Evolutionary conservation across 2,113 vertebrate species (phyloP).

Genomic region (Ailurus styani): DNA sequence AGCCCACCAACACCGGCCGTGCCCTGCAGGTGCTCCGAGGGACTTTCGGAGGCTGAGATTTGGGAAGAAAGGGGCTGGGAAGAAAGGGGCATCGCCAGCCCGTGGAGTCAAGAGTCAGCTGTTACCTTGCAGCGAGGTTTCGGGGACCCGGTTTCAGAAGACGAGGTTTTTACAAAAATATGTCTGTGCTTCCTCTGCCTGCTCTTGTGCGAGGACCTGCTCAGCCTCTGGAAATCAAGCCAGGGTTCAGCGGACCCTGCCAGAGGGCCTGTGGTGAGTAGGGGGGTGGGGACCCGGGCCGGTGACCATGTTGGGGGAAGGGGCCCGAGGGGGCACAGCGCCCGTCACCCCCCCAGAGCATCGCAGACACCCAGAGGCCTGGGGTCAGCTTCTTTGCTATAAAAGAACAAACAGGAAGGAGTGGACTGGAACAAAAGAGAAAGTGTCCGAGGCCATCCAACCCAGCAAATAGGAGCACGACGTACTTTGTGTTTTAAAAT

Average conservation of each 20-base stretch:
- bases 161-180: background rate
- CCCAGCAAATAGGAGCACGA: rapidly evolving
- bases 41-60: background rate
- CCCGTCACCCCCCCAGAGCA: background rate
- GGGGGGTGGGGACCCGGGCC: background rate
- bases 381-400: too few relatives aligned
- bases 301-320: background rate
- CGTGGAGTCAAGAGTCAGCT: too few relatives aligned
- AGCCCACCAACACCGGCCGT: rapidly evolving
- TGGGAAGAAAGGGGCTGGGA: too few relatives aligned
- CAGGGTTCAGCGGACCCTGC: background rate
- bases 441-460: background rate
- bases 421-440: rapidly evolving
- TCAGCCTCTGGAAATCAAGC: background rate
- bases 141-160: background rate
- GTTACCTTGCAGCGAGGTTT: rapidly evolving
- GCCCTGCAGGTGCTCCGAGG: rapidly evolving
- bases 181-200: background rate
- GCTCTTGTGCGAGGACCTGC: background rate
- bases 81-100: rapidly evolving
- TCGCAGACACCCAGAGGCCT: background rate
- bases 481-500: rapidly evolving
- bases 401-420: background rate
- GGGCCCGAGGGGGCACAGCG: rapidly evolving
- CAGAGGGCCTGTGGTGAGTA: background rate